Base-by-base conservation (phyloP, 23 tunicate species). In the Halocynthia roretzi region DNA sequence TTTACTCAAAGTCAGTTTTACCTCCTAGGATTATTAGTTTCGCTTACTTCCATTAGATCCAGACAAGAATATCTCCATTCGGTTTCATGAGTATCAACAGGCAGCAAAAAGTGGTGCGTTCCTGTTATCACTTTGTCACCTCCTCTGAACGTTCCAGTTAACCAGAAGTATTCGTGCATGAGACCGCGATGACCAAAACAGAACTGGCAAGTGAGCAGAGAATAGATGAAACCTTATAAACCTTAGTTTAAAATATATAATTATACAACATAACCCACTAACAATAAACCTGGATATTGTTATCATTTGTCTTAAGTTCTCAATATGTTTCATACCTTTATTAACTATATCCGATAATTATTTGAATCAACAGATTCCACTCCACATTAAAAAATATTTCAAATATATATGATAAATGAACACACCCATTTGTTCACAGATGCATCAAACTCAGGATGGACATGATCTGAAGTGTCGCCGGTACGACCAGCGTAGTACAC, bases 21-120 rank as follows among this genome's bases (percentile, higher is more conserved):
- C 44, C 44, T 60, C 17, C 64, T 60, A 60, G n/a, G 17, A 60
- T 60, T n/a, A 60, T 18, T 60, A 60, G 4, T n/a, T 15, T 18
- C 2, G 15, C 61, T 69, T 68, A 78, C 86, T 50, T 31, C 15
- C 11, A 75, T 23, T 5, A 82, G 72, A 75, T 82, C 74, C 8
- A 82, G 57, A 61, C 86, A 82, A 12, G 86, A 82, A 51, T 82
- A 82, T 64, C 72, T 23, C 86, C 86, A 82, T 12, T 62, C 74
- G 9, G 55, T 74, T 14, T 74, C 78, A 10, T 53, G 62, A 14
- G 64, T 74, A 8, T 49, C 60, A 7, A 74, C 6, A 20, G 78
- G 78, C 14, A 21, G 19, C 8, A 5, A 54, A 19, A 74, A 14
- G 9, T 7, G 31, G 56, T 52, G 50, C 15, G 63, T 74, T 20